These are phyloP conservation scores for Enteromius fasciolatus DNA, from an alignment of 2,797 vertebrate species.

Conservation along the genomic window DNA sequence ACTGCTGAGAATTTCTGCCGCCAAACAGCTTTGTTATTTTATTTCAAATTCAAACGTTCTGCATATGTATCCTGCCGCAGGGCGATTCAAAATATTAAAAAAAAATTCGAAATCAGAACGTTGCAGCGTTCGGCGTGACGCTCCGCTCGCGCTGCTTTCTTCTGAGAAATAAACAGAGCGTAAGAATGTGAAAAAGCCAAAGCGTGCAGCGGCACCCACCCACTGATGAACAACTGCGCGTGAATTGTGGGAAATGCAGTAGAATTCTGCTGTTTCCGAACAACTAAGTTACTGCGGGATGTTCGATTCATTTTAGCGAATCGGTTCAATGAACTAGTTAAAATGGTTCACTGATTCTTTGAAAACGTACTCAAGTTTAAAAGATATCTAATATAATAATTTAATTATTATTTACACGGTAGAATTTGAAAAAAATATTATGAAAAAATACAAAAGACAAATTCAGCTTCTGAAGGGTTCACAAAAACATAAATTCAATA, in stretches of 20 bases:
- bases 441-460: background rate
- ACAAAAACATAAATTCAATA: too few species aligned
- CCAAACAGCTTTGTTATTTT: background rate
- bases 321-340: constrained; percentile 6
- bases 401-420: background rate
- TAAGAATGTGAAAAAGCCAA: constrained; percentile 35
- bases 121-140: constrained; percentile 15
- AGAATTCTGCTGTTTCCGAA: background rate
- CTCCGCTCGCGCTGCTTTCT: constrained; percentile 52
- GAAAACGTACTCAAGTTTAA: background rate
- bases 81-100: background rate
- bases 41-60: background rate
- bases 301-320: constrained; percentile 5
- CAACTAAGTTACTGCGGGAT: background rate
- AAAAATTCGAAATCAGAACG: background rate
- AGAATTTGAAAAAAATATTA: background rate
- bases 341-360: background rate
- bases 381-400: background rate
- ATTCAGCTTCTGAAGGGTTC: background rate
- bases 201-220: constrained; percentile 26
- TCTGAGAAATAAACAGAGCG: constrained; percentile 56
- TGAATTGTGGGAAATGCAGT: constrained; percentile 54
- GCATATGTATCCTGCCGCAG: background rate
- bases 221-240: constrained; percentile 40
- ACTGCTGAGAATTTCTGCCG: constrained; percentile 13